Evolutionary conservation across 92 coral and sea anemone species (phyloP), one percentile per base, ranked within the genome.

Genomic region (Zoanthus sociatus): DNA sequence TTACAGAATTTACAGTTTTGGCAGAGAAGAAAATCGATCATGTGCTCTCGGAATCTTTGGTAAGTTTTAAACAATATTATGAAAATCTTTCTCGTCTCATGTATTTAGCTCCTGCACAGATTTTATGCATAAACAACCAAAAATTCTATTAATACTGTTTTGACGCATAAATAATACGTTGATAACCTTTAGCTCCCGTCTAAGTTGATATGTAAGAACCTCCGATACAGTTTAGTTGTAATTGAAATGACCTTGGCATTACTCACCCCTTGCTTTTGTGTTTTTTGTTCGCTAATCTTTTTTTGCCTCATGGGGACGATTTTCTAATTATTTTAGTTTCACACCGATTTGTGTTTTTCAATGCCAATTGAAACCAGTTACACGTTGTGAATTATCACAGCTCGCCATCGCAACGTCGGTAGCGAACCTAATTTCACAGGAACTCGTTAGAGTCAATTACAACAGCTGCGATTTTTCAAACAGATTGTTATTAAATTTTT

Each of bases 21-120:
- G 98, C 99, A 2, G 99, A 97, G 86, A 87, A 88, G 71, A 97
- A 95, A 88, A 95, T 97, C 87, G 99, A 97, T 56, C 88, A 91
- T 47, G 93, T 97, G 70, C 92, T 97, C 21, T 89, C 93, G 16
- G 99, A 97, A 83, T 97, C 99, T 16, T 83, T 97, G 92, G 99
- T 97, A 79, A 95, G 99, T 88, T 55, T 44, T 7, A 42, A 17
- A 37, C 44, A 71, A 44, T 30, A 12, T 79, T 63, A 18, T 63
- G 7, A 6, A 46, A 64, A 81, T 45, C 74, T 18, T 54, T 73
- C 56, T 11, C 42, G 42, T 64, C 42, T 42, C 45, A 12, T 64
- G 66, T 74, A 81, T 60, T 63, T 42, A 1, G 12, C 15, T 30
- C 6, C 33, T 7, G 1, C 3, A 12, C 0, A n/a, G 15, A 20